A percentile compares a stretch with the other conserved stretches of the same genome.
Evolutionary conservation across 1,140 invertebrate genomes (phyloP).

Genomic region (Teleopsis dalmanni): DNA sequence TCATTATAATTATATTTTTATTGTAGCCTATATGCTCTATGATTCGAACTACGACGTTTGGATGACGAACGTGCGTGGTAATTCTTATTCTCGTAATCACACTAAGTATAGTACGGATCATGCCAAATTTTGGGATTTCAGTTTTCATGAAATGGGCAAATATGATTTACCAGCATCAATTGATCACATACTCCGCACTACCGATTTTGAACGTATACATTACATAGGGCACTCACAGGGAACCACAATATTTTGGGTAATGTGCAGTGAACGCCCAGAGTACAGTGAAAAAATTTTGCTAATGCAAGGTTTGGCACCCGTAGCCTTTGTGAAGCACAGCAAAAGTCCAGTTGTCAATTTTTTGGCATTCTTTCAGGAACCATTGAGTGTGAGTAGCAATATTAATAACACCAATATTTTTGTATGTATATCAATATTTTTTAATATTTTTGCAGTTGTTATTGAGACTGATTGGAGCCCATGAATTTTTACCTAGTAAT

Average conservation of each 20-base stretch:
- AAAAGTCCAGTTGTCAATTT: constrained; percentile 38
- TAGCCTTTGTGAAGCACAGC: constrained; percentile 43
- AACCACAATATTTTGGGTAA: constrained; percentile 56
- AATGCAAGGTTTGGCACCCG: constrained; percentile 58
- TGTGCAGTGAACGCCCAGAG: constrained; percentile 55
- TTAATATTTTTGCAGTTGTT: constrained; percentile 20
- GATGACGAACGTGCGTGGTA: constrained; percentile 47
- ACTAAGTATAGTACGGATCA: constrained; percentile 45
- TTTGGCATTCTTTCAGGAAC: constrained; percentile 30
- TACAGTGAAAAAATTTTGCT: constrained; percentile 57
- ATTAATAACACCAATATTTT: neutral
- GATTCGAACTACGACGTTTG: constrained; percentile 63
- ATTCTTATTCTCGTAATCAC: constrained; percentile 34
- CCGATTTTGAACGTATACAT: constrained; percentile 47
- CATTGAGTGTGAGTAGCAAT: constrained; percentile 30
- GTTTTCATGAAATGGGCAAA: constrained; percentile 60
- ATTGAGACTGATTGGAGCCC: constrained; percentile 45
- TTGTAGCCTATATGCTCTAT: constrained; percentile 44
- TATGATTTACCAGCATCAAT: constrained; percentile 55
- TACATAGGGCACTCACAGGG: constrained; percentile 61
- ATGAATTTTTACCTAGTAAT: constrained; percentile 51
- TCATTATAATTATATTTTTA: neutral
- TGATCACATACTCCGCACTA: constrained; percentile 50
- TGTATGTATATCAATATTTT: neutral
- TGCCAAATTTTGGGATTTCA: constrained; percentile 46